These are phyloP conservation scores for Xylocampa areola DNA, from an alignment of 2,888 invertebrate species.

Conservation along the genomic window DNA sequence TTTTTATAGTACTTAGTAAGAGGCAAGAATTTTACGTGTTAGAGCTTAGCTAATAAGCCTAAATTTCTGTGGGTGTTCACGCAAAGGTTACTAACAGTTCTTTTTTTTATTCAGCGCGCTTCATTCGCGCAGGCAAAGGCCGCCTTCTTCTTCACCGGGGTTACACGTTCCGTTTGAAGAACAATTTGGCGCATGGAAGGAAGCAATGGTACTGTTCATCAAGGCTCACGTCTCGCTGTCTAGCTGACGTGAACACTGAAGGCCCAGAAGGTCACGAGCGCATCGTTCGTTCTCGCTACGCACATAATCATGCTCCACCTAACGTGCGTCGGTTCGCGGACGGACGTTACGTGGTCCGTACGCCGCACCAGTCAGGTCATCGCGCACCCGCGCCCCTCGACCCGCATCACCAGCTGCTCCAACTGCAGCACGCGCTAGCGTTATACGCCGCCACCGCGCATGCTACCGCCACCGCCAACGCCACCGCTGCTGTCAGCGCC, in stretches of 20 bases:
- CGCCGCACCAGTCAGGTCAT: constrained; percentile 87
- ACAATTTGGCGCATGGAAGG: constrained; percentile 86
- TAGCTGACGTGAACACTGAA: constrained; percentile 86
- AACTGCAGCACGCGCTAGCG: constrained; percentile 85
- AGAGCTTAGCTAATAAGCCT: constrained; percentile 18
- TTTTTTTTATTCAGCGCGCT: constrained; percentile 77
- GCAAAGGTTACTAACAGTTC: constrained; percentile 50
- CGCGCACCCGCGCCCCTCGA: constrained; percentile 85
- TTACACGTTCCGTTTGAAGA: constrained; percentile 87
- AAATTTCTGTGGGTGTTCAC: constrained; percentile 8
- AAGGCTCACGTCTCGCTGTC: constrained; percentile 84
- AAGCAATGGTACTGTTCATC: constrained; percentile 89
- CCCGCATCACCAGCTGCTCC: constrained; percentile 85
- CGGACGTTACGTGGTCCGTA: constrained; percentile 86
- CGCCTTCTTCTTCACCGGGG: constrained; percentile 84
- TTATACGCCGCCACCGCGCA: constrained; percentile 85
- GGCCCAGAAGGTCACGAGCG: constrained; percentile 88
- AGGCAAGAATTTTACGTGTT: constrained; percentile 29
- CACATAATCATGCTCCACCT: constrained; percentile 87
- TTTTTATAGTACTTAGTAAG: neutral
- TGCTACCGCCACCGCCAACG: constrained; percentile 81
- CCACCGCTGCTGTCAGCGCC: constrained; percentile 69
- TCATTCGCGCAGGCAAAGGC: constrained; percentile 86
- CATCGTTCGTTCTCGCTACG: constrained; percentile 85
- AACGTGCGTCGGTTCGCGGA: constrained; percentile 87